Evolutionary conservation across 2,888 invertebrate genomes (phyloP), one percentile per base, ranked within the genome.

Genomic region (Cantharis flavilabris): DNA sequence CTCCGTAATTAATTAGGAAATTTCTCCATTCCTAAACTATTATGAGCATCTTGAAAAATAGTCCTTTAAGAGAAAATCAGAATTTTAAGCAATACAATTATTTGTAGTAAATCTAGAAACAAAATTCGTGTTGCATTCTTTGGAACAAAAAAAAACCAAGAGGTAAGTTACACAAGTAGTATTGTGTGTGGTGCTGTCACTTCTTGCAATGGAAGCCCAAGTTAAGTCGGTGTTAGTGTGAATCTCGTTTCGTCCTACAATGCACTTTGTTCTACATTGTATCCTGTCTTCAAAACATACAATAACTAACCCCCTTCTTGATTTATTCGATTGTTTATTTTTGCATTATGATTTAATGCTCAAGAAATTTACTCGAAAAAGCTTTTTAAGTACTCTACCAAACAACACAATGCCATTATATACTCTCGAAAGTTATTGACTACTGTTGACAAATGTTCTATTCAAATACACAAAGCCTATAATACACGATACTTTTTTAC

Each of bases 361-460:
- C 49, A 49, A 28, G 64, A 72, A 64, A 30, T 30, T 72, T 71
- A 71, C 71, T 71, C 28, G 26, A 16, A 71, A 71, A 62, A 71
- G 26, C 62, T 71, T 71, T 72, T 65, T 28, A 64, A 69, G 73
- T 73, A 23, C 84, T 84, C 86, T 87, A 87, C 87, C 86, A 86
- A 87, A 86, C 86, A 88, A 85, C 86, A 88, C 87, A 88, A 88
- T 87, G 87, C 87, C 86, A 67, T 26, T 67, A 23, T 67, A 87
- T 87, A 87, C 86, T 86, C 86, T 84, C 81, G 73, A 63, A 72
- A 80, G 73, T 79, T 85, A 86, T 87, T 84, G 87, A 87, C 85
- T 85, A 81, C 79, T 82, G 84, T 85, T 88, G 88, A 88, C 87
- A 88, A 88, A 88, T 88, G 87, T 86, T 85, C 86, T 83, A 85